Conservation (phyloP, 2,113 vertebrate genomes). For the Melanocharis versteri region DNA sequence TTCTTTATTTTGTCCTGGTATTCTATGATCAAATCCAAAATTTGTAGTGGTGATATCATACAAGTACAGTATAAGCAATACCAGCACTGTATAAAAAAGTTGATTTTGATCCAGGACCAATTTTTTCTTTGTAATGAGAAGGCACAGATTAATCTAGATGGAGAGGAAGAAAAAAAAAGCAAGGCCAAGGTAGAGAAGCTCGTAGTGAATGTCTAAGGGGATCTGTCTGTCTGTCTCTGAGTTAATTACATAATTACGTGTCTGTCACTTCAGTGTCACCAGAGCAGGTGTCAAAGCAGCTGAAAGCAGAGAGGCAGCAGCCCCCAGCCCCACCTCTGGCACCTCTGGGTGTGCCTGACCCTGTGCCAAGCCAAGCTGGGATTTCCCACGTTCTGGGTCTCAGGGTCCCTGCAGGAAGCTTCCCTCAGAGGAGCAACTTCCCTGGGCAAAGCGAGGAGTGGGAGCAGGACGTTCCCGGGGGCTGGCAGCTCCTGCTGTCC, state of each 20-base stretch:
- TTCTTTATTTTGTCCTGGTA: neutral
- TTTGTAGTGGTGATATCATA: neutral
- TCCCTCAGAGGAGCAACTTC: neutral
- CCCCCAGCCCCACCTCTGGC: no score
- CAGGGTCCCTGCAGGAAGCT: neutral
- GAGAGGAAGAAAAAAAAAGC: neutral
- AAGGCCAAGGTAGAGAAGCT: neutral
- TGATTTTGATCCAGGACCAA: neutral
- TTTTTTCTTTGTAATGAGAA: neutral
- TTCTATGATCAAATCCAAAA: neutral
- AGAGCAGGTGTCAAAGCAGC: neutral
- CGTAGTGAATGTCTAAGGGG: neutral
- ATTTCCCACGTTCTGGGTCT: neutral
- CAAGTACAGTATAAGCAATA: neutral
- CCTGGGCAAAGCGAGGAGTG: neutral
- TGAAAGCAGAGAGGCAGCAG: neutral
- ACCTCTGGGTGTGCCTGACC: neutral
- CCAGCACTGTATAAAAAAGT: neutral
- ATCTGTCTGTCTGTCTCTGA: neutral
- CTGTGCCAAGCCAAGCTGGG: neutral
- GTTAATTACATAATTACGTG: neutral
- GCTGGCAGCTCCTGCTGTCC: neutral
- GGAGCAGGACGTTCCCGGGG: neutral
- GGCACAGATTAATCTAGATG: neutral
- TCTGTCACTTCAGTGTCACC: neutral